These are phyloP conservation scores for Todus mexicanus DNA, from an alignment of 2,797 vertebrate species.

Conservation along the genomic window DNA sequence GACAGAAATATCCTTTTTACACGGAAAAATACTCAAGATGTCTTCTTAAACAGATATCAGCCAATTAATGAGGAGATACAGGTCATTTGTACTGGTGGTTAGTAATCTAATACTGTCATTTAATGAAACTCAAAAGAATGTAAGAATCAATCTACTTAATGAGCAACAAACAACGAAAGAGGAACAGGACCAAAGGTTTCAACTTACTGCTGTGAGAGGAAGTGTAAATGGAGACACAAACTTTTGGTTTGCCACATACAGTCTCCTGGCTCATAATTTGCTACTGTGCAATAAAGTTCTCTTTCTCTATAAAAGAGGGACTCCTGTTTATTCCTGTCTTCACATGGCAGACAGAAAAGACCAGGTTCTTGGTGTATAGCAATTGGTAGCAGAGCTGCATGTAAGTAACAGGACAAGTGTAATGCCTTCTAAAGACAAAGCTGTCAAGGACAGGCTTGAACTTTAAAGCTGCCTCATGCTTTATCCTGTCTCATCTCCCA, in stretches of 20 bases:
- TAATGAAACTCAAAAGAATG: background rate
- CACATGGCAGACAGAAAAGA: background rate
- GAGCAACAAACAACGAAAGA: background rate
- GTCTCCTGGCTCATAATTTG: background rate
- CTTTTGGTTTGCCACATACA: background rate
- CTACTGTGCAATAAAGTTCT: background rate
- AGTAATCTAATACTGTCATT: background rate
- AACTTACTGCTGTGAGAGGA: background rate
- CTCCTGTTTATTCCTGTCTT: background rate
- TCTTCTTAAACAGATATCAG: background rate
- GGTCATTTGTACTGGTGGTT: background rate
- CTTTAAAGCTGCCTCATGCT: background rate
- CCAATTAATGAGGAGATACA: background rate
- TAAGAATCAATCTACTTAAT: background rate
- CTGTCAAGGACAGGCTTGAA: background rate
- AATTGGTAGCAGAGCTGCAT: background rate
- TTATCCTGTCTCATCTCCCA: background rate
- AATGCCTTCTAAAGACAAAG: background rate
- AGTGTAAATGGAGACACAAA: background rate
- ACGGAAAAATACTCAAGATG: background rate
- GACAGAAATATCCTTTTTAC: background rate
- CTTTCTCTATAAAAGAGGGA: background rate
- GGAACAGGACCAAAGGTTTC: background rate
- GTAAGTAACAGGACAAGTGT: background rate
- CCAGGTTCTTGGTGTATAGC: accelerated